Evolutionary conservation across 2,888 invertebrate species (phyloP).

Genomic region (Microctonus aethiopoides): DNA sequence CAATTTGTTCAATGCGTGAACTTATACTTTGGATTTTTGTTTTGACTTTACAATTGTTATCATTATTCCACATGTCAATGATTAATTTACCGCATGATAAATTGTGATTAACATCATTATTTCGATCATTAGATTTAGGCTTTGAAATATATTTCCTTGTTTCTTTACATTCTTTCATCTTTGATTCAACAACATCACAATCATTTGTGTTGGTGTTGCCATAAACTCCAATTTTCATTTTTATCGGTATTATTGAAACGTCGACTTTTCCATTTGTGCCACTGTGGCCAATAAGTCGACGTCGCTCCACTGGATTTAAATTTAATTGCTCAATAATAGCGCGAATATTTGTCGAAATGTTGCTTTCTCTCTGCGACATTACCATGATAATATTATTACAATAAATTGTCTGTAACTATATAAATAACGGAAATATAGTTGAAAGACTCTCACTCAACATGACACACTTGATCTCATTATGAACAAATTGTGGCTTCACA

Average conservation of each 20-base stretch:
- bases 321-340: conserved; percentile 65
- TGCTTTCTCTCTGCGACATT: conserved; percentile 60
- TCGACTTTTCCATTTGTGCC: conserved; percentile 44
- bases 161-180: conserved; percentile 1
- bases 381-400: conserved; percentile 52
- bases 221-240: conserved; percentile 63
- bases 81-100: conserved; percentile 36
- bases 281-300: conserved; percentile 55
- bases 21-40: conserved; percentile 14
- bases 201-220: conserved; percentile 55
- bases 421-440: background rate
- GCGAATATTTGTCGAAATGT: conserved; percentile 63
- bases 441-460: conserved; percentile 24
- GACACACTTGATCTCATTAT: background rate
- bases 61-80: conserved; percentile 38
- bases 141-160: background rate
- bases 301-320: conserved; percentile 60
- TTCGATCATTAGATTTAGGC: background rate
- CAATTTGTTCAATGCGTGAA: conserved; percentile 26
- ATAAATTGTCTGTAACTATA: background rate
- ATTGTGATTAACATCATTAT: conserved; percentile 27
- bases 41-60: conserved; percentile 13
- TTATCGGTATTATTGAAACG: conserved; percentile 39
- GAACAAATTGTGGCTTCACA: background rate
- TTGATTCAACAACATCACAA: conserved; percentile 39